A percentile compares a stretch with the other conserved stretches of the same genome.
These are phyloP conservation scores for Schizothorax lantsangensis DNA, from an alignment of 2,797 vertebrate genomes.

Conservation along the genomic window DNA sequence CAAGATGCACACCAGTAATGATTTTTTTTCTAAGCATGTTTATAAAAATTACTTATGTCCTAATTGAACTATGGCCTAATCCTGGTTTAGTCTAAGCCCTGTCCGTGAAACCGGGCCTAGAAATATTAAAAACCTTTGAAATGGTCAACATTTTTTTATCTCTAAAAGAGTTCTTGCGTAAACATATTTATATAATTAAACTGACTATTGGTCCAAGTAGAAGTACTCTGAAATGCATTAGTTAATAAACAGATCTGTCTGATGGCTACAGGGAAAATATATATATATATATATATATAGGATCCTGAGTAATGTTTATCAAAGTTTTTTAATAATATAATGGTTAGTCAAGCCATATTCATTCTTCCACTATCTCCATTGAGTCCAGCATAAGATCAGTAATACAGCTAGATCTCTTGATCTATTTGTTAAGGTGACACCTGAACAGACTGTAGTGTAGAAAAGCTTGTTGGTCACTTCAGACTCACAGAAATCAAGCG, in stretches of 20 bases:
- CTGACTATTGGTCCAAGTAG: neutral
- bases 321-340: neutral
- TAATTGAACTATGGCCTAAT: too few relatives aligned
- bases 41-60: too few relatives aligned
- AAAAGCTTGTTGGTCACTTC: neutral
- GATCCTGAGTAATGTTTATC: neutral
- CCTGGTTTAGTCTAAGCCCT: too few relatives aligned
- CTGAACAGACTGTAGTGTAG: neutral
- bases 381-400: neutral
- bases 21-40: too few relatives aligned
- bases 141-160: neutral
- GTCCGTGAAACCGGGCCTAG: too few relatives aligned
- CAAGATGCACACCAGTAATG: too few relatives aligned
- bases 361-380: neutral
- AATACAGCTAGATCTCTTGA: neutral
- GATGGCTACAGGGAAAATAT: neutral
- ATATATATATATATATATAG: too few relatives aligned
- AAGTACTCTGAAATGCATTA: neutral
- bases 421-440: neutral
- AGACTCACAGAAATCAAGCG: neutral
- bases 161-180: neutral
- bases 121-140: neutral
- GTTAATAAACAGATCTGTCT: neutral
- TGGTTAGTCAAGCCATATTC: neutral
- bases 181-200: neutral